Percentiles rank a stretch among this genome's conserved stretches.
Conservation (phyloP, 2,797 vertebrate species). For the Dendrocincla fuliginosa region DNA sequence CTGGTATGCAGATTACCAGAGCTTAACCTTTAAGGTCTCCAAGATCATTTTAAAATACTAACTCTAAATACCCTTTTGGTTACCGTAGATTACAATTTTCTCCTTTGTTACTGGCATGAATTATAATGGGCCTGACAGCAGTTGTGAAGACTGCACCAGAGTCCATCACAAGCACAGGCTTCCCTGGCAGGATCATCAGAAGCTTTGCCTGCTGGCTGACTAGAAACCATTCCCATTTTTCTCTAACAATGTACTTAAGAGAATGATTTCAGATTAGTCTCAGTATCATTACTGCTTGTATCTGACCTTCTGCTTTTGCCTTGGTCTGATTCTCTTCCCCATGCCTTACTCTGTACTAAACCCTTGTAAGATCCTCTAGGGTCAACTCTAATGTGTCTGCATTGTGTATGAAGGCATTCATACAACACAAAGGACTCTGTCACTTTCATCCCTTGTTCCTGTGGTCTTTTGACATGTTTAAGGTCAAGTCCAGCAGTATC, state of each 20-base stretch:
- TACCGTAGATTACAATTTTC: neutral
- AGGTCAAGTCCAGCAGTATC: neutral
- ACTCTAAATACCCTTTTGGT: neutral
- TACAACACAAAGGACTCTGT: neutral
- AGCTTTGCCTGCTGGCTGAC: neutral
- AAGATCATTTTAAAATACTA: neutral
- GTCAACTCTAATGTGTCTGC: accelerated
- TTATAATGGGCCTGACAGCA: neutral
- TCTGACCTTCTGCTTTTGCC: neutral
- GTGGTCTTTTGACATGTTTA: neutral
- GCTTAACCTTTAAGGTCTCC: neutral
- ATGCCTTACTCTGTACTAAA: neutral
- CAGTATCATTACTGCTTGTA: neutral
- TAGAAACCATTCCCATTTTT: neutral
- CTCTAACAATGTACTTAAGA: neutral
- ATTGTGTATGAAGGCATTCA: neutral
- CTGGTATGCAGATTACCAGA: neutral
- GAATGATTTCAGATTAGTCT: neutral
- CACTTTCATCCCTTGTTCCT: neutral
- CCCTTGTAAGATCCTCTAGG: no score
- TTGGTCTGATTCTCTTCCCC: neutral
- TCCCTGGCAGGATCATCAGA: neutral
- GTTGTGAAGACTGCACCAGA: neutral
- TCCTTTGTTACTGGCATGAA: neutral
- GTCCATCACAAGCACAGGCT: neutral